Percentiles rank a stretch among this genome's conserved stretches.
Evolutionary conservation across 1,140 invertebrate species (phyloP).

Genomic region (Trichonephila clavata): DNA sequence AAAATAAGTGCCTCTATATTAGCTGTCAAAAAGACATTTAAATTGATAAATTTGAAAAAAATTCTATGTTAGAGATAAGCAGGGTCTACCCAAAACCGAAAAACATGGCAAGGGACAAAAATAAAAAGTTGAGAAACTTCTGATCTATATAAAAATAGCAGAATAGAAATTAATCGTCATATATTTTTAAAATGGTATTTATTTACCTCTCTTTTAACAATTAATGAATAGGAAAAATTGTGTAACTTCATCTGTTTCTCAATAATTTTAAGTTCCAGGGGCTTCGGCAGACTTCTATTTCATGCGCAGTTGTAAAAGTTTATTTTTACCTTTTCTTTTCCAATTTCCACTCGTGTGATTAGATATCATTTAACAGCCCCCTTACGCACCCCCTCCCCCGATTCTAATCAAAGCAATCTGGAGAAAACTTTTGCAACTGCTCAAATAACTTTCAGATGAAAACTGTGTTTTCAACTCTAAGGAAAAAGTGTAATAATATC

Average conservation of each 20-base stretch:
- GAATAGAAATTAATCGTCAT: too few species aligned
- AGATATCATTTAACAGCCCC: not conserved
- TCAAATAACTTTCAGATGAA: constrained; percentile 12
- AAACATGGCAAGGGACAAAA: too few species aligned
- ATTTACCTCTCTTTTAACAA: not conserved
- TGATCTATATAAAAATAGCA: too few species aligned
- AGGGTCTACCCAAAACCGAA: too few species aligned
- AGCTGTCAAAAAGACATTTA: too few species aligned
- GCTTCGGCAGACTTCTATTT: not conserved
- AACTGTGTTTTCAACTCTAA: constrained; percentile 16
- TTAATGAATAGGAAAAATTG: not conserved
- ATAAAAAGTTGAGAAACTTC: too few species aligned
- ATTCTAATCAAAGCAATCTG: constrained; percentile 22
- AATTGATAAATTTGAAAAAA: too few species aligned
- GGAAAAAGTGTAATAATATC: constrained; percentile 24
- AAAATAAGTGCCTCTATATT: too few species aligned
- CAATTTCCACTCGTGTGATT: constrained; percentile 10
- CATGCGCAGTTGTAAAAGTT: not conserved
- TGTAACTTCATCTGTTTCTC: not conserved
- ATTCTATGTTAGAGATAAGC: too few species aligned
- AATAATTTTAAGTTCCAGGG: not conserved
- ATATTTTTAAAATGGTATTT: too few species aligned
- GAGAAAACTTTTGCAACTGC: constrained; percentile 35
- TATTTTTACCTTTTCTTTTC: not conserved
- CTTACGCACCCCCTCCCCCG: not conserved